A percentile compares a stretch with the other conserved stretches of the same genome.
phyloP scores from a whole-genome alignment of 2,888 invertebrate genomes.

The Odontomyia ornata region DNA sequence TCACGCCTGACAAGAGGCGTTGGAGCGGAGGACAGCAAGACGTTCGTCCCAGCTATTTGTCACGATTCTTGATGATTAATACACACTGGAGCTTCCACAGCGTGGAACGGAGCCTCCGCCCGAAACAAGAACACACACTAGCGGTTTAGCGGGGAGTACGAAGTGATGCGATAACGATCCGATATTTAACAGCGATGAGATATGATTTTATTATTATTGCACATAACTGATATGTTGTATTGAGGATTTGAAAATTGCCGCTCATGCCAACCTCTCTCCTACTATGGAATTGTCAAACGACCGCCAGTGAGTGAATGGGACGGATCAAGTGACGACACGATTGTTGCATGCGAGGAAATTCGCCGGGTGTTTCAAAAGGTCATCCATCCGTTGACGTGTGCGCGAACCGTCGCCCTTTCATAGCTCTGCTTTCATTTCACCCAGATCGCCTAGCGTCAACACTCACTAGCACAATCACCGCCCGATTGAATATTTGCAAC shows the following conservation, averaged over 20 bases:
- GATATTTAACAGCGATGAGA: background rate
- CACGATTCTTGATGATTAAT: slow-evolving; percentile 7
- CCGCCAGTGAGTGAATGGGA: background rate
- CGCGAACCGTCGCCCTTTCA: background rate
- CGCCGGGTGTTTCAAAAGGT: background rate
- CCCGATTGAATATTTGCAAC: background rate
- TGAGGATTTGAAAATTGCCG: background rate
- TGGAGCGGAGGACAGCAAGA: too few species aligned
- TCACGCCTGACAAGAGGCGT: too few species aligned
- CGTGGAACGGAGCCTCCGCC: slow-evolving; percentile 14
- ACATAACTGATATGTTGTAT: too few species aligned
- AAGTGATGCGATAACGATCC: background rate
- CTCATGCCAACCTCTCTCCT: background rate
- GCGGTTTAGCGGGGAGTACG: too few species aligned
- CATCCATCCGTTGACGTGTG: background rate
- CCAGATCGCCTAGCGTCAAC: background rate
- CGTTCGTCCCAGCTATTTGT: background rate
- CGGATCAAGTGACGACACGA: background rate
- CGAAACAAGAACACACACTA: background rate
- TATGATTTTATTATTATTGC: too few species aligned
- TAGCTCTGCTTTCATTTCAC: background rate
- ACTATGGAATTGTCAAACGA: background rate
- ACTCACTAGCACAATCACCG: background rate
- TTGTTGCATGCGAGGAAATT: background rate
- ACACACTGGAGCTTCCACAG: background rate